Evolutionary conservation across 1,140 invertebrate genomes (phyloP), one percentile per base, ranked within the genome.

Genomic region (Nautilus pompilius): DNA sequence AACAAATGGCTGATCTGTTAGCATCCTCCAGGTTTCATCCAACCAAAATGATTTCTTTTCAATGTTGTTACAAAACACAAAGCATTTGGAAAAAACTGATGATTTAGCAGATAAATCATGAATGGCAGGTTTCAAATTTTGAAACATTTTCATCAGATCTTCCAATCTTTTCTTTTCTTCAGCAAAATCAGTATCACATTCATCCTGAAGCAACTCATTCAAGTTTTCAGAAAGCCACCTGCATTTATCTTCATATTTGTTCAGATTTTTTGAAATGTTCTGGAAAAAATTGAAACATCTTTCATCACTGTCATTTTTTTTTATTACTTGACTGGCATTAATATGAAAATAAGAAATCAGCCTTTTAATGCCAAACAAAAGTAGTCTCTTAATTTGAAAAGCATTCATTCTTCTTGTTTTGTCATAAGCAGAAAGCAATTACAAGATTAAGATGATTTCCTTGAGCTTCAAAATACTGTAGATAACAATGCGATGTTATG

Each of bases 141-240:
- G 94, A 78, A 79, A 79, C 53, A 70, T 68, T 3, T 88, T 84
- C 62, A 96, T 90, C 4, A 97, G 82, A 65, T 88, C 87, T 78
- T 95, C 91, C 17, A 98, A 83, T 70, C 88, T 88, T 54, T 88
- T 87, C 80, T 95, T 91, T 49, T 86, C 83, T 32, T 67, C 65
- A 62, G 87, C 82, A 8, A 89, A 89, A 81, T 96, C 91, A 49
- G 87, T 85, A 70, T 93, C 90, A 4, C 89, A 87, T 69, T 90
- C 89, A 79, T 93, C 92, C 36, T 90, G 88, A 5, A 91, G 87
- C 58, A 98, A 85, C 65, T 89, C 89, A 70, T 97, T 93, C 34
- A 97, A 80, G 20, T 90, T 93, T 82, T 95, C 91, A 1, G 95
- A 92, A 46, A 98, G 83, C 92, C 93, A 95, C 75, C 95, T 95